A percentile compares a stretch with the other conserved stretches of the same genome.
phyloP scores from a whole-genome alignment of 2,888 invertebrate genomes.

The Ommatoiulus sabulosus region DNA sequence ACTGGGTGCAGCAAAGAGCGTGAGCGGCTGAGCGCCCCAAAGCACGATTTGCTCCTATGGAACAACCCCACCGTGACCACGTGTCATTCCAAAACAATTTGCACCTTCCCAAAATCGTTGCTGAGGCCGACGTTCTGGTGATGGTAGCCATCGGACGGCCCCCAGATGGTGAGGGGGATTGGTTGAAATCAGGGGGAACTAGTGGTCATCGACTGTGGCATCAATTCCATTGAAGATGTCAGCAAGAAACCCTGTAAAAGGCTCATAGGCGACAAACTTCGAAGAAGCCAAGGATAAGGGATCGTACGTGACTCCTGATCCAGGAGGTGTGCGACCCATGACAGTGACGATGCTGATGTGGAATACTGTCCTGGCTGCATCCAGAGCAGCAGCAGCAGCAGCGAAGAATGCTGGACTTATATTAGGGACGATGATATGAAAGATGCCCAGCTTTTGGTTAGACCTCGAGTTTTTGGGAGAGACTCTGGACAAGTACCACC shows the following conservation, averaged over 20 bases:
- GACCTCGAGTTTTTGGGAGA: no score
- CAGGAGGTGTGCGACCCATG: constrained; percentile 99
- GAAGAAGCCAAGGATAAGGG: constrained; percentile 82
- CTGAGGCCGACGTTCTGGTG: constrained; percentile 93
- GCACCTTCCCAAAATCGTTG: no score
- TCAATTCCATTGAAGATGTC: constrained; percentile 87
- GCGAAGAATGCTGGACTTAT: no score
- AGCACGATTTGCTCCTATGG: constrained; percentile 94
- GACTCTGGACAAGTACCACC: no score
- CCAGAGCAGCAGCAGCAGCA: constrained; percentile 38
- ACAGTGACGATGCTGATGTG: constrained; percentile 96
- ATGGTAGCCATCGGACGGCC: constrained; percentile 93
- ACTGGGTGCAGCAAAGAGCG: constrained; percentile 98
- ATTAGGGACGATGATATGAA: no score
- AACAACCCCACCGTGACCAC: constrained; percentile 96
- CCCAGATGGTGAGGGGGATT: constrained; percentile 90
- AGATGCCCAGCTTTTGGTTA: no score
- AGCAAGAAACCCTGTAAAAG: constrained; percentile 83
- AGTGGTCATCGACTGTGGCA: constrained; percentile 98
- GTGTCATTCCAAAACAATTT: constrained; percentile 98
- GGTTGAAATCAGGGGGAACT: constrained; percentile 99
- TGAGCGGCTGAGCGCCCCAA: constrained; percentile 96
- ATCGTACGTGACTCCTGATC: constrained; percentile 92
- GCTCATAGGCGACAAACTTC: constrained; percentile 90
- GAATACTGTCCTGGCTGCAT: constrained; percentile 90